Evolutionary conservation across 92 coral and sea anemone species (phyloP), one percentile per base, ranked within the genome.

Genomic region (Epizoanthus stellaris): DNA sequence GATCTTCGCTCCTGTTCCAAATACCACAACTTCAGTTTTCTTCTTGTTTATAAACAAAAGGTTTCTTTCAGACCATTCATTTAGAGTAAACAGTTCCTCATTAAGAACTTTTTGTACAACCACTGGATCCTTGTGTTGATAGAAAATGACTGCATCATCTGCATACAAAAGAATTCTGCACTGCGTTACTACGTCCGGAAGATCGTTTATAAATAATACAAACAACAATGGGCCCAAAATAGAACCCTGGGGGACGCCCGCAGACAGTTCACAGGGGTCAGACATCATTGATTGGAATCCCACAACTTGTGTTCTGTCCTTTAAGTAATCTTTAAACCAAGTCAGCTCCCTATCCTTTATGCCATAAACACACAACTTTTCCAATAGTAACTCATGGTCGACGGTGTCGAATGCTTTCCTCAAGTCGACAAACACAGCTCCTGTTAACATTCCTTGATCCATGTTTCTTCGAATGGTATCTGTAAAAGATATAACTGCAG

Each of bases 181-280:
- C 47, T 56, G 25, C 65, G 71, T 11, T 57, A 60, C 40, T 81
- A 64, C 56, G 53, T 81, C 69, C 10, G 76, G 85, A 20, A 81
- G 71, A 79, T 79, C 73, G 61, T 79, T 79, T 79, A 79, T 79
- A 47, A 56, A 79, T 57, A 59, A 56, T 57, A 79, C 34, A 39
- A 79, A 79, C 72, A 79, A 39, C 38, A 79, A 79, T 4, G 84
- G 84, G 13, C 84, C 84, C 65, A 58, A 6, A n/a, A 79, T 60
- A 45, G 84, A 79, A 53, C 84, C 84, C 84, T 79, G 84, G 17
- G 84, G 84, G 34, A 79, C 73, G 11, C 84, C 84, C 34, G 73
- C 73, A 79, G 68, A 79, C 65, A 20, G 25, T 23, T 23, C 25
- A 23, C 25, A 23, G 25, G 25, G 25, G 25, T 23, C 25, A 23